Conservation (phyloP, 2,888 invertebrate species). For the Julus scanicus region DNA sequence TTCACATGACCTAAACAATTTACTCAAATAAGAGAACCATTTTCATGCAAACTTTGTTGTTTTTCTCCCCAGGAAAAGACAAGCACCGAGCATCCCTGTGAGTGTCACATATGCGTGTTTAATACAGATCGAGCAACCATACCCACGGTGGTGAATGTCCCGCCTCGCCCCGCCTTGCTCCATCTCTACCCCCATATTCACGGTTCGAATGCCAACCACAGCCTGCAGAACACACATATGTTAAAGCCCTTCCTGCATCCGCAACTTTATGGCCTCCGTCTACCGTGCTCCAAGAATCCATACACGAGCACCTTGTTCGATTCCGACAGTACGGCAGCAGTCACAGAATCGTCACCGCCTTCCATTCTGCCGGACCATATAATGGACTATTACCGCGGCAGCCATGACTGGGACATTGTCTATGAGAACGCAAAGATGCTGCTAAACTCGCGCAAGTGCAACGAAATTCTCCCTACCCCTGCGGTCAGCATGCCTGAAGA, state of each 20-base stretch:
- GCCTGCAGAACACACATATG: constrained; percentile 24
- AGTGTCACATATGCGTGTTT: constrained; percentile 65
- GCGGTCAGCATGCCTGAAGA: background rate
- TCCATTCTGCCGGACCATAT: background rate
- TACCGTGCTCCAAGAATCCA: background rate
- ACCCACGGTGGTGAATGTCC: constrained; percentile 55
- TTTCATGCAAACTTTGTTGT: background rate
- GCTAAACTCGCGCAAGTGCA: constrained; percentile 60
- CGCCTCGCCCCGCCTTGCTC: constrained; percentile 54
- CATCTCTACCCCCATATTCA: constrained; percentile 58
- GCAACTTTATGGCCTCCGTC: background rate
- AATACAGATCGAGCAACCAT: constrained; percentile 62
- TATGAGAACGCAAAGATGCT: constrained; percentile 62
- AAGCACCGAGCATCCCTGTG: constrained; percentile 55
- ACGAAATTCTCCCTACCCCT: background rate
- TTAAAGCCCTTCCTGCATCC: constrained; percentile 47
- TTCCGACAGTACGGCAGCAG: background rate
- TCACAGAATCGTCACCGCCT: background rate
- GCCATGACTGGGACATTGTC: constrained; percentile 65
- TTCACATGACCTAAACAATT: too few species aligned
- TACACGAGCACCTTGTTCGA: background rate
- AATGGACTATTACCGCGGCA: constrained; percentile 62
- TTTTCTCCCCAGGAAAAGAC: constrained; percentile 15
- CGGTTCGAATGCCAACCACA: constrained; percentile 51
- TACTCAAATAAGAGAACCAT: too few species aligned